These are phyloP conservation scores for Bos taurus DNA, from an alignment of 2,113 vertebrate species.

Conservation along the genomic window DNA sequence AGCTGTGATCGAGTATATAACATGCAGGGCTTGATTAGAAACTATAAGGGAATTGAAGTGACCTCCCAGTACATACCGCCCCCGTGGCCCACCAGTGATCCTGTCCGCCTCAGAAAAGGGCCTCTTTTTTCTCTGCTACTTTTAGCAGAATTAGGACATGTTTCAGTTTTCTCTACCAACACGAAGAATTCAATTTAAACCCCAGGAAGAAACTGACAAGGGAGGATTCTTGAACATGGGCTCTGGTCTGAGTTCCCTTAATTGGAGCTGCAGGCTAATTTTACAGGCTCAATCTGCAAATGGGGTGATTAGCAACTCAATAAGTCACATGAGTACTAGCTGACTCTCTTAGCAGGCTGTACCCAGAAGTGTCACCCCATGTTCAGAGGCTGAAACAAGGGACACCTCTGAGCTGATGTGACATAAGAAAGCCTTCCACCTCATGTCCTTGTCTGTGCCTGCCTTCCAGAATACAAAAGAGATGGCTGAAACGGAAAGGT, in stretches of 20 bases:
- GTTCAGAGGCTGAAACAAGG: background rate
- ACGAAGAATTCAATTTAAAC: slow-evolving; percentile 23
- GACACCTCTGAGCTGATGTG: background rate
- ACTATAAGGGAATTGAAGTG: background rate
- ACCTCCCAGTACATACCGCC: background rate
- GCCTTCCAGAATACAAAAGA: background rate
- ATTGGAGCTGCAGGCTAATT: slow-evolving; percentile 17
- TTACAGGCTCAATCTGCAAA: slow-evolving; percentile 13
- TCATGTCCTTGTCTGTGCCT: background rate
- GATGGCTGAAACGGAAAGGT: background rate
- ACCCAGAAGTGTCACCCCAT: background rate
- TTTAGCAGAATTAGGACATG: background rate
- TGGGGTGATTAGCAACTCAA: background rate
- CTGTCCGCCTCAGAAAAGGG: background rate
- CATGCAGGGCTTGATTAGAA: background rate
- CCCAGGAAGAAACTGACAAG: slow-evolving; percentile 16
- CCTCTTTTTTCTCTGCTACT: background rate
- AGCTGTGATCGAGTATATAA: background rate
- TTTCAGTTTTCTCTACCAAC: background rate
- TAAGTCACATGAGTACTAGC: background rate
- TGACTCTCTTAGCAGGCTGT: background rate
- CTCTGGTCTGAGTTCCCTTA: background rate
- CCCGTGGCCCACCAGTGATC: background rate
- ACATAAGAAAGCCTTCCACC: background rate
- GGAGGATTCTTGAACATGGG: background rate